Evolutionary conservation across 2,888 invertebrate genomes (phyloP).

Genomic region (Mystacides longicornis): DNA sequence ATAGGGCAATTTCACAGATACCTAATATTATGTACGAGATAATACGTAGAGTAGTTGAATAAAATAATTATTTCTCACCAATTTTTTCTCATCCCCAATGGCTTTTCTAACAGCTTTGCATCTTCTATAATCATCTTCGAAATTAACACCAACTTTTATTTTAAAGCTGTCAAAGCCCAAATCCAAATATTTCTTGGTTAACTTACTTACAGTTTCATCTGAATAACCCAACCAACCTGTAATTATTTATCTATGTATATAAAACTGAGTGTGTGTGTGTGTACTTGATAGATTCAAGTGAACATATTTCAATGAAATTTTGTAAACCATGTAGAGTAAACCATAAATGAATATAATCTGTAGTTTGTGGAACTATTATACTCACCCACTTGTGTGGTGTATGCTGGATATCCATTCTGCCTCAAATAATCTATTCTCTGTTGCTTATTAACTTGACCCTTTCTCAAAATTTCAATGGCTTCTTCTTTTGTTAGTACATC

Average conservation of each 20-base stretch:
- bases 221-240: conserved; percentile 83
- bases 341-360: too few relatives aligned
- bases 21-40: background rate
- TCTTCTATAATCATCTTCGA: conserved; percentile 69
- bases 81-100: conserved; percentile 66
- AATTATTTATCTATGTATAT: too few relatives aligned
- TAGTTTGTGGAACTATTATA: too few relatives aligned
- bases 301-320: too few relatives aligned
- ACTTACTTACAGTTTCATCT: conserved; percentile 60
- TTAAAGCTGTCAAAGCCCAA: conserved; percentile 80
- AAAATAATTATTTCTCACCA: conserved; percentile 46
- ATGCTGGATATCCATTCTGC: conserved; percentile 70
- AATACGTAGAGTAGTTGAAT: background rate
- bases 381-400: conserved; percentile 78
- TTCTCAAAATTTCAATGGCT: conserved; percentile 62
- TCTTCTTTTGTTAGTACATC: conserved; percentile 79
- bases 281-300: too few relatives aligned
- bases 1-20: too few relatives aligned
- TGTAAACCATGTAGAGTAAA: too few relatives aligned
- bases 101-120: conserved; percentile 64
- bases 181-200: conserved; percentile 65
- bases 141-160: conserved; percentile 78
- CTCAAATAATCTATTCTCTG: conserved; percentile 56
- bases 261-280: too few relatives aligned
- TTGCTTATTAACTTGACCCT: conserved; percentile 50